Conservation (phyloP, 1,140 invertebrate species). For the Panulirus ornatus region DNA sequence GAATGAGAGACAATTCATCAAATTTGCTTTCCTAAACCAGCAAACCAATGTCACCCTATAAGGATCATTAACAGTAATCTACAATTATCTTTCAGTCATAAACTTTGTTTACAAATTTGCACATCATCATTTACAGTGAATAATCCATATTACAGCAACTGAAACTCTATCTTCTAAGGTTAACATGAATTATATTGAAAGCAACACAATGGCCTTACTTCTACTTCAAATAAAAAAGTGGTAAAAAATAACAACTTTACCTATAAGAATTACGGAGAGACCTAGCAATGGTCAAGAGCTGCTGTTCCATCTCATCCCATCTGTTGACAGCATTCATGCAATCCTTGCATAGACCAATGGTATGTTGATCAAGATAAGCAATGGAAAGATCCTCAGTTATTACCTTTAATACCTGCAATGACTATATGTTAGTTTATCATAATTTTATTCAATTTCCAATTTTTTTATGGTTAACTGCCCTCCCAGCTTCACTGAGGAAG, state of each 20-base stretch:
- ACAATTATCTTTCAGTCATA: no score
- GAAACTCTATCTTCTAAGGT: background rate
- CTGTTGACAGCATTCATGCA: slow-evolving; percentile 62
- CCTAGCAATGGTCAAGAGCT: slow-evolving; percentile 32
- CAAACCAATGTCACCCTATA: no score
- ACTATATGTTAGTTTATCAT: background rate
- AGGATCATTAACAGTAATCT: no score
- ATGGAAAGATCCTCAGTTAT: slow-evolving; percentile 41
- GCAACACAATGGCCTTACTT: no score
- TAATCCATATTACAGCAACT: background rate
- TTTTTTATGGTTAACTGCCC: background rate
- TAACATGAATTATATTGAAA: no score
- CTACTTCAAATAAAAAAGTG: no score
- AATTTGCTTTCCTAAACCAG: no score
- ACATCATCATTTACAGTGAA: no score
- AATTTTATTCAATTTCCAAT: background rate
- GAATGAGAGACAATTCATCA: no score
- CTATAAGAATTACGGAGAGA: slow-evolving; percentile 46
- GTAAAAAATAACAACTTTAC: slow-evolving; percentile 25
- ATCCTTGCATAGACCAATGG: slow-evolving; percentile 48
- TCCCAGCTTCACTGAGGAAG: background rate
- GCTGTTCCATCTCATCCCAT: slow-evolving; percentile 54
- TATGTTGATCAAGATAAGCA: background rate
- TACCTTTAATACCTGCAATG: slow-evolving; percentile 49
- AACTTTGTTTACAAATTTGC: no score